These are phyloP conservation scores for Pygathrix nemaeus DNA, from an alignment of 2,113 vertebrate genomes.

Conservation along the genomic window DNA sequence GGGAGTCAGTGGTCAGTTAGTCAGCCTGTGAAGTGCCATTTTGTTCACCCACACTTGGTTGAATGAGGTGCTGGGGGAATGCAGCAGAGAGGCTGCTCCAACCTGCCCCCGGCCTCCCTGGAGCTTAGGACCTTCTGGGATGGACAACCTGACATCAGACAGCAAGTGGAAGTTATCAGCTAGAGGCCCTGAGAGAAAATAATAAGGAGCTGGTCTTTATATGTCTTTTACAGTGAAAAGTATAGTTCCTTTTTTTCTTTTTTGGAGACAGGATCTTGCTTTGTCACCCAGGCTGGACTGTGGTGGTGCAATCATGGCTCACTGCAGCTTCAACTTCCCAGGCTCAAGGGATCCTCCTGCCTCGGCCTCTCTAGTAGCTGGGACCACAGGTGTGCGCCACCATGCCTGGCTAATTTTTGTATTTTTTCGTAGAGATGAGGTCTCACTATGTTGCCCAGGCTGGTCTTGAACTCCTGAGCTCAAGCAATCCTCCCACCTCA, in stretches of 20 bases:
- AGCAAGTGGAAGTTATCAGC: neutral
- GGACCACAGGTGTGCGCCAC: too few relatives aligned
- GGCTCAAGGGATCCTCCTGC: too few relatives aligned
- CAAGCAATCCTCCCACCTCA: too few relatives aligned
- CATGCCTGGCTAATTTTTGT: too few relatives aligned
- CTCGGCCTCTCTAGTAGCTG: too few relatives aligned
- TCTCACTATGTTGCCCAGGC: too few relatives aligned
- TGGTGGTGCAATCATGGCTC: too few relatives aligned
- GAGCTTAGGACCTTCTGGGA: neutral
- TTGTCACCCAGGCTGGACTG: too few relatives aligned
- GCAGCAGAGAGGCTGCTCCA: neutral
- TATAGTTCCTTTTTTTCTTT: neutral
- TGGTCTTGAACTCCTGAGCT: too few relatives aligned
- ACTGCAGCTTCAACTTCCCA: too few relatives aligned
- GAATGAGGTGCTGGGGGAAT: neutral
- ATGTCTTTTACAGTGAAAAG: neutral
- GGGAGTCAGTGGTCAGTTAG: neutral
- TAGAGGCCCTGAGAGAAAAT: neutral
- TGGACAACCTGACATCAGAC: neutral
- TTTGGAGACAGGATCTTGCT: too few relatives aligned
- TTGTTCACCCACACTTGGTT: neutral
- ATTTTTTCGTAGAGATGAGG: too few relatives aligned
- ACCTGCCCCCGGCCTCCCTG: fast-evolving
- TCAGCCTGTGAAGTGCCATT: neutral
- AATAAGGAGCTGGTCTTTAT: neutral